A percentile compares a stretch with the other conserved stretches of the same genome.
Evolutionary conservation across 2,113 vertebrate species (phyloP).

Genomic region (Ceyx margarethae): DNA sequence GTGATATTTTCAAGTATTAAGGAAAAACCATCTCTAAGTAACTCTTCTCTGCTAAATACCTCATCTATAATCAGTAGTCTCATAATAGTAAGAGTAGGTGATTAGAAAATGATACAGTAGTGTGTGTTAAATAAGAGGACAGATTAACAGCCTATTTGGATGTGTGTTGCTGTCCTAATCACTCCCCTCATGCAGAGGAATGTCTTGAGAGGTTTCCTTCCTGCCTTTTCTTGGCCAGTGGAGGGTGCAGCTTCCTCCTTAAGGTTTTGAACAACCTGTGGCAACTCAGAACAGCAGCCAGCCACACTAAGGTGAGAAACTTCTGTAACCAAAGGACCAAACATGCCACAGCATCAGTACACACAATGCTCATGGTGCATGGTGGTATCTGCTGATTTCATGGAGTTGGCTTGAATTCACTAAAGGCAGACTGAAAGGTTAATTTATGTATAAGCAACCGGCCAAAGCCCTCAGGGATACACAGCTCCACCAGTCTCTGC

Average conservation of each 20-base stretch:
- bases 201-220: background rate
- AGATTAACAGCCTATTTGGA: background rate
- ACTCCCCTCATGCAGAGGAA: background rate
- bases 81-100: background rate
- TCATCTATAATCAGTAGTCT: background rate
- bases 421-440: background rate
- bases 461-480: background rate
- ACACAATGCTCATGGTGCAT: accelerated
- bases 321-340: background rate
- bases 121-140: background rate
- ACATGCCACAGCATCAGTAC: background rate
- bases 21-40: background rate
- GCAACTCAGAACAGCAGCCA: background rate
- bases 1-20: background rate
- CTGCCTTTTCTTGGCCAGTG: background rate
- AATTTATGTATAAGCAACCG: background rate
- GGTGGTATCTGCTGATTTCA: background rate
- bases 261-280: background rate
- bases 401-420: background rate
- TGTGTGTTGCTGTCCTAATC: background rate
- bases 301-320: background rate
- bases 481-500: background rate
- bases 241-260: background rate
- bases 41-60: background rate
- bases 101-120: background rate